Percentiles rank a stretch among this genome's conserved stretches.
These are phyloP conservation scores for Laterallus jamaicensis DNA, from an alignment of 2,113 vertebrate species.

Conservation along the genomic window DNA sequence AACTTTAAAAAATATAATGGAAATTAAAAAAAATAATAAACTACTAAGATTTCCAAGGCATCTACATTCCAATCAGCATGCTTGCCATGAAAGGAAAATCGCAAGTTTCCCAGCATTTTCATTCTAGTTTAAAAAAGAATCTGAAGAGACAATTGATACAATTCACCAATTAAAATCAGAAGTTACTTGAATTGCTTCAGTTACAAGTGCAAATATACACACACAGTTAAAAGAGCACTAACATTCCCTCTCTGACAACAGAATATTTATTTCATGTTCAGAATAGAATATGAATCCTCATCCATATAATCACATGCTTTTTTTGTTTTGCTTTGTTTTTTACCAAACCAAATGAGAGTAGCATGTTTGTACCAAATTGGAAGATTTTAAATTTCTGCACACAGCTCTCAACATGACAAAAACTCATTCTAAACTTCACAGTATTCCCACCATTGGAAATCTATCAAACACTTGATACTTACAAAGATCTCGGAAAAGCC, in stretches of 20 bases:
- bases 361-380: accelerated
- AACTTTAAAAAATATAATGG: neutral
- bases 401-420: neutral
- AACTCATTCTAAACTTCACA: neutral
- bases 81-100: neutral
- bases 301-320: neutral
- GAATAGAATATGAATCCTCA: neutral
- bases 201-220: neutral
- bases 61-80: neutral
- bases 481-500: neutral
- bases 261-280: neutral
- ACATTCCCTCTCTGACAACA: too few species aligned
- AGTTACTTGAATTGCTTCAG: neutral
- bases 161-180: neutral
- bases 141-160: neutral
- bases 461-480: neutral
- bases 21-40: neutral
- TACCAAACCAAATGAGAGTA: neutral
- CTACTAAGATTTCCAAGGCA: neutral
- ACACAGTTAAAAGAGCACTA: neutral
- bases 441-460: neutral
- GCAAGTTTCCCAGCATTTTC: neutral
- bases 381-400: neutral
- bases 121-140: neutral
- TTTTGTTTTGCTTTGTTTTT: neutral